A percentile compares a stretch with the other conserved stretches of the same genome.
Evolutionary conservation across 2,888 invertebrate genomes (phyloP).

Genomic region (Oxystoma pomonae): DNA sequence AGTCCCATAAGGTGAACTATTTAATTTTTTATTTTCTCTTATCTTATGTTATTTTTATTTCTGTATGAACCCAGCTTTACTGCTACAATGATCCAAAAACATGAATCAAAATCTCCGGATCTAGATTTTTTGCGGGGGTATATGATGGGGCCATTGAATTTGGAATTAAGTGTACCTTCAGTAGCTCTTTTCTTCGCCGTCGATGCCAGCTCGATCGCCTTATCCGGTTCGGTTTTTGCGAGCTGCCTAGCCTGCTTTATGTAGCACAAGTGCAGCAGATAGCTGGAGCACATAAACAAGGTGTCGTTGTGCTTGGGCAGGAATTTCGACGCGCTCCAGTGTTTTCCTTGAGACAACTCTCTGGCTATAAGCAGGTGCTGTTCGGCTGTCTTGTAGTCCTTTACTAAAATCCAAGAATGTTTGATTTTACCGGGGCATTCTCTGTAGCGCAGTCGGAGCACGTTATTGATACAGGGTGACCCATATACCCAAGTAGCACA

Average conservation of each 20-base stretch:
- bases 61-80: too few relatives aligned
- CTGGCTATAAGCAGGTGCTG: slow-evolving; percentile 33
- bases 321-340: slow-evolving; percentile 41
- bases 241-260: slow-evolving; percentile 45
- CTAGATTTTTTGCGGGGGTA: too few relatives aligned
- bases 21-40: too few relatives aligned
- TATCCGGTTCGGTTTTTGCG: slow-evolving; percentile 44
- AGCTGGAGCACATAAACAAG: slow-evolving; percentile 49
- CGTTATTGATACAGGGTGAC: too few relatives aligned
- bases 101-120: too few relatives aligned
- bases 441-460: too few relatives aligned
- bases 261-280: slow-evolving; percentile 47
- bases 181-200: slow-evolving; percentile 53
- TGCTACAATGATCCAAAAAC: too few relatives aligned
- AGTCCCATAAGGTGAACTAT: too few relatives aligned
- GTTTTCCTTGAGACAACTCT: slow-evolving; percentile 38
- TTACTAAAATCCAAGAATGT: too few relatives aligned
- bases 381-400: slow-evolving; percentile 34
- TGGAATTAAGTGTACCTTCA: slow-evolving; percentile 36
- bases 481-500: too few relatives aligned
- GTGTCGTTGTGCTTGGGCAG: slow-evolving; percentile 37
- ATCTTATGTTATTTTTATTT: too few relatives aligned
- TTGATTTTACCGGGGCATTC: too few relatives aligned
- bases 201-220: slow-evolving; percentile 49
- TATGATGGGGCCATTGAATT: not conserved